These are phyloP conservation scores for Mechanitis mazaeus DNA, from an alignment of 2,888 invertebrate species.

Conservation along the genomic window DNA sequence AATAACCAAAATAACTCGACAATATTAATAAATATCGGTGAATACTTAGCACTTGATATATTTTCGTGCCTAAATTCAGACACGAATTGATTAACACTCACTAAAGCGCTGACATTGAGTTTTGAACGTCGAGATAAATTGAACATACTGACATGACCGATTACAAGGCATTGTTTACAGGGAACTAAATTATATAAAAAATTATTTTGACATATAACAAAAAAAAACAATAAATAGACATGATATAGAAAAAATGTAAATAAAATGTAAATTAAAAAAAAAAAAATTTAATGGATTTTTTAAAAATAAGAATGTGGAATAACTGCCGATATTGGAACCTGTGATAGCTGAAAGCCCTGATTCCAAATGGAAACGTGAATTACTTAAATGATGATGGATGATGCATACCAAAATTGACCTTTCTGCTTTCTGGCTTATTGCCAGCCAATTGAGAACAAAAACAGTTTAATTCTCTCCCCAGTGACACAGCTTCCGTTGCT, in stretches of 20 bases:
- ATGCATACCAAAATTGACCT: slow-evolving; percentile 22
- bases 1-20: no score
- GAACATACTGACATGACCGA: slow-evolving; percentile 21
- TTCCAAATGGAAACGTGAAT: background rate
- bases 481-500: slow-evolving; percentile 34
- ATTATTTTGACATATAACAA: background rate
- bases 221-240: no score
- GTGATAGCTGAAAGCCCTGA: background rate
- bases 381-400: slow-evolving; percentile 18
- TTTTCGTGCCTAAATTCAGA: background rate
- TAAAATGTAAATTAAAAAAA: no score
- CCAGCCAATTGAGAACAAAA: slow-evolving; percentile 36
- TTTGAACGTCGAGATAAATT: slow-evolving; percentile 21
- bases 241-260: no score
- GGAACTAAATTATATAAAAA: background rate
- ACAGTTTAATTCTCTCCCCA: slow-evolving; percentile 26
- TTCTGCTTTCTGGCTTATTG: slow-evolving; percentile 30
- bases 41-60: background rate
- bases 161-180: slow-evolving; percentile 4
- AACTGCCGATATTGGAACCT: background rate
- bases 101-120: slow-evolving; percentile 15
- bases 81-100: slow-evolving; percentile 3
- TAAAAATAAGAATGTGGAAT: no score
- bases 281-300: no score
- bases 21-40: no score